Conservation (phyloP, 2,797 vertebrate genomes). For the Thaleichthys pacificus region DNA sequence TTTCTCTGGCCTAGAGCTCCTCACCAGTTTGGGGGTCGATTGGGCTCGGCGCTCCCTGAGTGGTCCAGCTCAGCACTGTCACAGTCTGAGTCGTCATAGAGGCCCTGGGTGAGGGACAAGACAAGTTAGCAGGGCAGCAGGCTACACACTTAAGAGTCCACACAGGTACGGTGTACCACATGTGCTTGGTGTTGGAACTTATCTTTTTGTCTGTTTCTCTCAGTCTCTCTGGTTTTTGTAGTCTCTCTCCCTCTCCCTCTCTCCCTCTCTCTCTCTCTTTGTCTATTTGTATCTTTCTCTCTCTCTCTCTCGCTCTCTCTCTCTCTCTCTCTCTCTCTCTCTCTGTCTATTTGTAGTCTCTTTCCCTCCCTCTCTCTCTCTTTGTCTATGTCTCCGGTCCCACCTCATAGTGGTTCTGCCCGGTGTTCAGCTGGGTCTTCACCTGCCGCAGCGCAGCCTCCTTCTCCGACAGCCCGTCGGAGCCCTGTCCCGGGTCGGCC, state of each 20-base stretch:
- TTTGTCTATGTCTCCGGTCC: not conserved
- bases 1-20: conserved; percentile 29
- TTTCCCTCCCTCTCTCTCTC: not conserved
- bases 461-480: conserved; percentile 81
- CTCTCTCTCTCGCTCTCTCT: not conserved
- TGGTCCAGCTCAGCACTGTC: conserved; percentile 89
- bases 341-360: not conserved
- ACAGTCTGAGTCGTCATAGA: conserved; percentile 88
- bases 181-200: no score
- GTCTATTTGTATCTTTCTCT: not conserved
- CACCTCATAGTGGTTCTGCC: conserved; percentile 68
- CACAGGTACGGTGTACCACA: no score
- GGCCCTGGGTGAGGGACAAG: conserved; percentile 49
- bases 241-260: not conserved
- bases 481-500: conserved; percentile 76
- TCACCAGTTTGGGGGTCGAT: conserved; percentile 82
- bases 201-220: not conserved
- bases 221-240: not conserved
- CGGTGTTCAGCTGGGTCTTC: conserved; percentile 79
- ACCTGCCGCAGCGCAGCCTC: conserved; percentile 78
- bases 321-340: not conserved
- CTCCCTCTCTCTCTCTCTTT: not conserved
- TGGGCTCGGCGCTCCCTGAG: conserved; percentile 79
- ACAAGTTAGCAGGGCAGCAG: conserved; percentile 11
- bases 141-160: not conserved